Evolutionary conservation across 2,888 invertebrate genomes (phyloP).

Genomic region (Latrodectus elegans): DNA sequence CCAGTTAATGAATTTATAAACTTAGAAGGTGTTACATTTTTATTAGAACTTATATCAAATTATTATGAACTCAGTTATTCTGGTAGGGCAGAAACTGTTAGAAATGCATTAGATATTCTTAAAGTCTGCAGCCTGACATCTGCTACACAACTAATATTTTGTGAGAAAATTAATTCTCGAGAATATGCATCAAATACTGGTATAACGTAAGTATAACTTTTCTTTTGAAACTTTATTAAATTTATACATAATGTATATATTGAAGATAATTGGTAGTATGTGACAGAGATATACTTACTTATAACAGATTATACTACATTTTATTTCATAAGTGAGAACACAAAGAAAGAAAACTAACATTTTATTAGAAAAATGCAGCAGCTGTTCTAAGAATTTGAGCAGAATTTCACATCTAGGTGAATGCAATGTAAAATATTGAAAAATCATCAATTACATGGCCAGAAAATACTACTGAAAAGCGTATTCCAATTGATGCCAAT

Average conservation of each 20-base stretch:
- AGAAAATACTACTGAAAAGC: too few relatives aligned
- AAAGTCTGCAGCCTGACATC: constrained; percentile 93
- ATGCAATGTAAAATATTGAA: too few relatives aligned
- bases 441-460: too few relatives aligned
- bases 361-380: too few relatives aligned
- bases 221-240: neutral
- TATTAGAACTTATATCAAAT: constrained; percentile 90
- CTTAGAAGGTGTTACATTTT: constrained; percentile 84
- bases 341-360: too few relatives aligned
- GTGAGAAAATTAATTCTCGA: constrained; percentile 73
- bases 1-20: constrained; percentile 91
- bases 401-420: too few relatives aligned
- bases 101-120: constrained; percentile 87
- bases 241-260: neutral
- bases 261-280: too few relatives aligned
- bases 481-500: too few relatives aligned
- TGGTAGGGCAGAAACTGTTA: constrained; percentile 87
- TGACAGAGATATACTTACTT: too few relatives aligned
- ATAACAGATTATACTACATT: too few relatives aligned
- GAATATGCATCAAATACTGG: constrained; percentile 83
- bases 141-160: constrained; percentile 79
- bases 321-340: too few relatives aligned
- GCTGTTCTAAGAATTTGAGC: too few relatives aligned
- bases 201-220: constrained; percentile 75
- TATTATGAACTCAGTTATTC: constrained; percentile 94